Percentiles rank a stretch among this genome's conserved stretches.
These are phyloP conservation scores for Eidolon helvum DNA, from an alignment of 2,113 vertebrate genomes.

Conservation along the genomic window DNA sequence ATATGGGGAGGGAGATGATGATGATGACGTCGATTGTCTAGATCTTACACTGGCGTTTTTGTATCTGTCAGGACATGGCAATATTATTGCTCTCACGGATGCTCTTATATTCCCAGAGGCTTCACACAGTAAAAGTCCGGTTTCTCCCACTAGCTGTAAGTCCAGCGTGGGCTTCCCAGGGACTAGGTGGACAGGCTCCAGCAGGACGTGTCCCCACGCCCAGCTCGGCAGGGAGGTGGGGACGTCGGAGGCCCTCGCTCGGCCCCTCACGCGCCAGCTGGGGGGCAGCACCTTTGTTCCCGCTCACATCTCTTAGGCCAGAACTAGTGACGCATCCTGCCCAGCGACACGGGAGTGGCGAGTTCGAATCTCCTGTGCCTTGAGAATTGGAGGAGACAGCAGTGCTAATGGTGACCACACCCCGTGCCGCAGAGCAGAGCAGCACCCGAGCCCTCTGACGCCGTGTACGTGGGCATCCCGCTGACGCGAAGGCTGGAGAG, in stretches of 20 bases:
- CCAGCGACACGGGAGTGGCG: fast-evolving
- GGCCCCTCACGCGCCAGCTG: background rate
- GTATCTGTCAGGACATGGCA: background rate
- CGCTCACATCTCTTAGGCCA: background rate
- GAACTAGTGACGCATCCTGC: background rate
- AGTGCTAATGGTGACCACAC: background rate
- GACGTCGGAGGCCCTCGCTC: background rate
- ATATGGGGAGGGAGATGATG: background rate
- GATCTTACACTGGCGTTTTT: background rate
- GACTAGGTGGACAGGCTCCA: background rate
- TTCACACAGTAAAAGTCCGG: background rate
- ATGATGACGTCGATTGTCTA: background rate
- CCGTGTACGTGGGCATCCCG: background rate
- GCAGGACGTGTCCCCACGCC: background rate
- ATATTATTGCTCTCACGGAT: background rate
- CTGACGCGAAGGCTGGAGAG: background rate
- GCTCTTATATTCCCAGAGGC: background rate
- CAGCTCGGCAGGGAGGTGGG: background rate
- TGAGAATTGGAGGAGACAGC: background rate
- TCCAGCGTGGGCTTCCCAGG: fast-evolving
- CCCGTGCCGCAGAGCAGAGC: background rate
- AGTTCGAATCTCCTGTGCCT: background rate
- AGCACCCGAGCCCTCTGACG: background rate
- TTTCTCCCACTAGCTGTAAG: background rate
- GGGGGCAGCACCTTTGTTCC: fast-evolving